Base-by-base conservation (phyloP, 2,797 vertebrate genomes). In the Poeciliopsis turneri region DNA sequence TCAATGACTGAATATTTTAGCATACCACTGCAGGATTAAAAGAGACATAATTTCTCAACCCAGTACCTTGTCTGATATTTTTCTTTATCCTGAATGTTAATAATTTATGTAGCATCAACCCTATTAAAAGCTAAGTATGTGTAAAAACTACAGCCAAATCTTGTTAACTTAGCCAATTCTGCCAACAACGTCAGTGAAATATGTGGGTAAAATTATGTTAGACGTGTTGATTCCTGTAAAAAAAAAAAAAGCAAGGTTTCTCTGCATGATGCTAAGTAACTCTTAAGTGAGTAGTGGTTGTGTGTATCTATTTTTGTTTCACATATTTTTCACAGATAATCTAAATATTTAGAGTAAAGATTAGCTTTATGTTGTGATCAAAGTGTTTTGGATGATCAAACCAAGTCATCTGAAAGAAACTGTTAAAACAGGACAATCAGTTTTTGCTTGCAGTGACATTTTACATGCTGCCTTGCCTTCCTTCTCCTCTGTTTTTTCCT, bases 401-500 rank as follows among this genome's bases (percentile, higher is more conserved):
- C 36, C 30, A 61, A 46, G 16, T 68, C 57, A 57, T 49, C 39
- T 9, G 20, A 66, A 70, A 15, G 9, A 66, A 72, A 72, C 46
- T 30, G 55, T 73, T 45, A 39, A 7, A 5, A 45, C 9, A 25
- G 12, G 72, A 75, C 15, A 39, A 18, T 74, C 7, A n/a, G 15
- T 25, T 77, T 36, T 46, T 70, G 59, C 33, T 77, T 28, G 46
- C 43, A 39, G 66, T 18, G 25, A 79, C 39, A 46, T 64, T 82
- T 80, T n/a, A 18, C 41, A 61, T 10, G 57, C 47, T 71, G 77
- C 55, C 46, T 69, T 74, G 66, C 68, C 46, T 74, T 69, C 61
- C 76, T 33, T 74, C 73, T 85, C 76, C 78, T 57, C 78, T 57
- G 76, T 12, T 59, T 59, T 76, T 80, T 41, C 78, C 82, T 79